phyloP scores from a whole-genome alignment of 2,797 vertebrate genomes.

The Zenarchopterus dispar region DNA sequence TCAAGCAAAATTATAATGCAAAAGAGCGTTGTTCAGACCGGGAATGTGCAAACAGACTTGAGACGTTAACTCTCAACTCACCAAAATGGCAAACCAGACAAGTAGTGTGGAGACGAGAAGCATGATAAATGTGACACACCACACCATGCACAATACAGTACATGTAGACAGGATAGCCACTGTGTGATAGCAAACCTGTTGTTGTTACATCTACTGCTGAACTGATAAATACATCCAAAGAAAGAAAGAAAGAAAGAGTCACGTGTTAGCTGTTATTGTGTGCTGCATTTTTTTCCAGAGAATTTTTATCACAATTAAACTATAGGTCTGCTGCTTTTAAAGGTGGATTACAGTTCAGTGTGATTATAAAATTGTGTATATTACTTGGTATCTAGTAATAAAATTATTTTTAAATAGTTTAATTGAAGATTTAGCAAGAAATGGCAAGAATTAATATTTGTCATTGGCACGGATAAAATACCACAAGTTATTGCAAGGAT shows the following conservation, averaged over 20 bases:
- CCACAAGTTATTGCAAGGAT: slow-evolving; percentile 8
- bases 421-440: slow-evolving; percentile 39
- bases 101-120: slow-evolving; percentile 41
- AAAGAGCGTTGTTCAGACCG: slow-evolving; percentile 5
- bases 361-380: background rate
- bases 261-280: slow-evolving; percentile 39
- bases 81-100: slow-evolving; percentile 22
- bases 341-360: slow-evolving; percentile 1
- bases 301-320: slow-evolving; percentile 19
- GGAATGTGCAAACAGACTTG: background rate
- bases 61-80: slow-evolving; percentile 17
- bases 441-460: slow-evolving; percentile 14
- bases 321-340: slow-evolving; percentile 5
- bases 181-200: slow-evolving; percentile 71
- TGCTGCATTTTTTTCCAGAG: slow-evolving; percentile 16
- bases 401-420: slow-evolving; percentile 54
- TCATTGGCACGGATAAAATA: slow-evolving; percentile 30
- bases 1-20: slow-evolving; percentile 18
- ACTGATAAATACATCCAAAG: slow-evolving; percentile 66
- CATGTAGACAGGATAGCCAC: slow-evolving; percentile 45
- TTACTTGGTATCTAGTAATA: slow-evolving; percentile 23
- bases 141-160: slow-evolving; percentile 68
- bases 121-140: slow-evolving; percentile 61
- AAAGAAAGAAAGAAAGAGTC: slow-evolving; percentile 35
- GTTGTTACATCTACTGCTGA: slow-evolving; percentile 69